A percentile compares a stretch with the other conserved stretches of the same genome.
These are phyloP conservation scores for Spheniscus humboldti DNA, from an alignment of 2,797 vertebrate species.

Conservation along the genomic window DNA sequence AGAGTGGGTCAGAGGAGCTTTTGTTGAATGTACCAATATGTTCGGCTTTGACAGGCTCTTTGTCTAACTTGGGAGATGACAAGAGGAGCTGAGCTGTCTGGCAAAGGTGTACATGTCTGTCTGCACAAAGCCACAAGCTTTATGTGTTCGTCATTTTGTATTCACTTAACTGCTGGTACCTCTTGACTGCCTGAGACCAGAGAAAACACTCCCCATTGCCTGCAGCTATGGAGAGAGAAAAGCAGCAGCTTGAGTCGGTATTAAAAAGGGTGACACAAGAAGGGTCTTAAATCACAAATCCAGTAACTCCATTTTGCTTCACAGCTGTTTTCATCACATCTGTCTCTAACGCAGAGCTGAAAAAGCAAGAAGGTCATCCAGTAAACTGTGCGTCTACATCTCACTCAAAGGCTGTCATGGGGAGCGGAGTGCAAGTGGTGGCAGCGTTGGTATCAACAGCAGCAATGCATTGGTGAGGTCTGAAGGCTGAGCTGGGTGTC, in stretches of 20 bases:
- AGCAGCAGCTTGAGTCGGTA: not conserved
- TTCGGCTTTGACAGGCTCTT: conserved; percentile 30
- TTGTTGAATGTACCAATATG: conserved; percentile 29
- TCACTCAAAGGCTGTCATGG: not conserved
- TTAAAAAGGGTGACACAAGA: not conserved
- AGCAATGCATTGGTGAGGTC: fast-evolving
- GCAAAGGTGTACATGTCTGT: not conserved
- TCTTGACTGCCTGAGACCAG: not conserved
- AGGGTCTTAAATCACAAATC: not conserved
- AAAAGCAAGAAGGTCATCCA: not conserved
- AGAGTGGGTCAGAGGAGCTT: conserved; percentile 13
- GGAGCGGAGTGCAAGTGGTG: fast-evolving
- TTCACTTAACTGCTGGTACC: not conserved
- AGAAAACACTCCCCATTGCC: not conserved
- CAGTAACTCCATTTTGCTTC: not conserved
- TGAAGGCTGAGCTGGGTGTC: not conserved
- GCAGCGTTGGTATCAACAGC: not conserved
- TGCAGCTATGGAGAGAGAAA: not conserved
- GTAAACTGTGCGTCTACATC: too few relatives aligned
- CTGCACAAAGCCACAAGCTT: not conserved
- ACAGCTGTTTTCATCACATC: not conserved
- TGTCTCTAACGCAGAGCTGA: not conserved
- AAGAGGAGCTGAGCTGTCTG: not conserved
- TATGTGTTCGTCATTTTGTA: not conserved
- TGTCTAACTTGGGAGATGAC: conserved; percentile 31